phyloP scores from a whole-genome alignment of 2,888 invertebrate genomes.

The Epiblema foenella region DNA sequence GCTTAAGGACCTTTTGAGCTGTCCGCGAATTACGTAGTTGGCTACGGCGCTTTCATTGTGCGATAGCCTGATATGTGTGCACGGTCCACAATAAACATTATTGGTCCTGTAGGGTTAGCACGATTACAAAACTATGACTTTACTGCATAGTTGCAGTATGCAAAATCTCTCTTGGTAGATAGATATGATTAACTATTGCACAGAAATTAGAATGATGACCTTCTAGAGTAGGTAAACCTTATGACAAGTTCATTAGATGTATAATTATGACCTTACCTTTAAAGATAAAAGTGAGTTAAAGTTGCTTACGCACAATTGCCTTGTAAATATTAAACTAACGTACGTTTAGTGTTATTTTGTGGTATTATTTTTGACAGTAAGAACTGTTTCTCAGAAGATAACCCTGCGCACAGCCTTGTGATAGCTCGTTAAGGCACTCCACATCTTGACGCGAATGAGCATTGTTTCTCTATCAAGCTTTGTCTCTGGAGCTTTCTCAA shows the following conservation, averaged over 20 bases:
- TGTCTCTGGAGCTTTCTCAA: slow-evolving; percentile 39
- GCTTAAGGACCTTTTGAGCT: slow-evolving; percentile 67
- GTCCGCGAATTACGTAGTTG: slow-evolving; percentile 66
- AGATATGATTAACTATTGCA: no score
- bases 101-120: slow-evolving; percentile 40
- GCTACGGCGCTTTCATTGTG: slow-evolving; percentile 48
- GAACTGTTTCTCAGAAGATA: background rate
- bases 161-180: no score
- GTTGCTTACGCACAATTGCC: background rate
- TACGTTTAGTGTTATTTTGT: background rate
- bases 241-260: background rate
- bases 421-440: slow-evolving; percentile 44
- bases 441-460: slow-evolving; percentile 37
- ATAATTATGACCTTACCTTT: background rate
- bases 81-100: slow-evolving; percentile 66
- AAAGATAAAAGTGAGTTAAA: background rate
- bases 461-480: slow-evolving; percentile 44
- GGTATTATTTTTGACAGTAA: background rate
- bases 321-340: background rate
- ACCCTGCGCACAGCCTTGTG: slow-evolving; percentile 22
- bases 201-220: no score
- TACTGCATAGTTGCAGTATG: no score
- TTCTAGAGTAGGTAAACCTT: background rate
- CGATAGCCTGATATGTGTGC: slow-evolving; percentile 61
- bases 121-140: no score